Conservation (phyloP, 2,113 vertebrate genomes). For the Brienomyrus longianalis region DNA sequence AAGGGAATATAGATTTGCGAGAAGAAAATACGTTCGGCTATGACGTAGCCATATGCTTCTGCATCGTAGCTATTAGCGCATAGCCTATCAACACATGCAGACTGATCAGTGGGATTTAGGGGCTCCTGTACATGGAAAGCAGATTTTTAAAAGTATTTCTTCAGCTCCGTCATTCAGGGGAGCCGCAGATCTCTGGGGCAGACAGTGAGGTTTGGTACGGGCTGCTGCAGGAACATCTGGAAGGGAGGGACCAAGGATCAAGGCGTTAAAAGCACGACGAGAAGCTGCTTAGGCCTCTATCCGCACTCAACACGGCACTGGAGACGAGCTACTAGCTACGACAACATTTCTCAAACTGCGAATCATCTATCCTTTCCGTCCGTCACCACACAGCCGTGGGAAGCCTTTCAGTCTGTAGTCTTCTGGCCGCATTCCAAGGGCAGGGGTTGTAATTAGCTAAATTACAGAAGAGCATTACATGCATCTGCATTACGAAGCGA, state of each 20-base stretch:
- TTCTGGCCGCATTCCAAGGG: neutral
- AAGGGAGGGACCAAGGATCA: neutral
- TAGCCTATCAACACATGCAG: neutral
- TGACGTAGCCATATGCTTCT: neutral
- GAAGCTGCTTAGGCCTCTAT: neutral
- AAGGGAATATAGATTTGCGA: neutral
- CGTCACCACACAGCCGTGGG: neutral
- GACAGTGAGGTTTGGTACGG: neutral
- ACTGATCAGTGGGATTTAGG: neutral
- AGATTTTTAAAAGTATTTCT: neutral
- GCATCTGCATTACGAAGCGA: neutral
- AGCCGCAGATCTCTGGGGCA: neutral
- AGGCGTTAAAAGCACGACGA: neutral
- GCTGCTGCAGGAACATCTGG: neutral
- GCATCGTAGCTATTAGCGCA: neutral
- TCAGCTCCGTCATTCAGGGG: neutral
- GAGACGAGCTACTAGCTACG: neutral
- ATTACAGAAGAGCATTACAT: neutral
- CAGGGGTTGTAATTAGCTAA: neutral
- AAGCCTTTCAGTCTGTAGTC: neutral
- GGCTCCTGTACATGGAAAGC: neutral
- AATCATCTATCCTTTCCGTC: neutral
- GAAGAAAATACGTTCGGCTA: neutral
- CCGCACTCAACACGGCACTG: neutral
- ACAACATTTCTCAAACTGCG: neutral